A percentile compares a stretch with the other conserved stretches of the same genome.
phyloP scores from a whole-genome alignment of 2,113 vertebrate species.

The Oceanodroma tethys region DNA sequence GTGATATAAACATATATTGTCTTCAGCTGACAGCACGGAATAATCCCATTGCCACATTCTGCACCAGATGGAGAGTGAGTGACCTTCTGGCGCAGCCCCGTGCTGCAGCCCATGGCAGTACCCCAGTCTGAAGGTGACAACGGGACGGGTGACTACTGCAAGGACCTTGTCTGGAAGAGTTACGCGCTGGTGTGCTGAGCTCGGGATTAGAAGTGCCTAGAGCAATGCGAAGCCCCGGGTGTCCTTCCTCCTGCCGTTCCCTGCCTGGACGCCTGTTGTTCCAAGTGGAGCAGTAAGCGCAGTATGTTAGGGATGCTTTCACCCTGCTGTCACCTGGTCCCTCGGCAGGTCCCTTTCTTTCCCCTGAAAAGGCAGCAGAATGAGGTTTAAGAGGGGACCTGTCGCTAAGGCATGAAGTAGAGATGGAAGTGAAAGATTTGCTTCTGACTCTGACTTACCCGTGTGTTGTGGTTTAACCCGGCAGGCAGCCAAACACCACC shows the following conservation, averaged over 20 bases:
- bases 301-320: background rate
- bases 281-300: accelerated
- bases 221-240: accelerated
- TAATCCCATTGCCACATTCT: background rate
- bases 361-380: background rate
- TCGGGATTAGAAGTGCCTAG: accelerated
- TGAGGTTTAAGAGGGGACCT: background rate
- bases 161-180: accelerated
- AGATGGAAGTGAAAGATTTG: background rate
- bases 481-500: no score
- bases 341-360: background rate
- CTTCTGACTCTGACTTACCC: background rate
- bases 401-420: background rate
- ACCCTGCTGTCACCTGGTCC: background rate
- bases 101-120: background rate
- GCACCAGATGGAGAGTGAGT: background rate
- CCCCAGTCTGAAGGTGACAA: background rate
- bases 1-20: accelerated
- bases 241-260: background rate
- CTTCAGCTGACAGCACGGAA: accelerated
- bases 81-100: background rate
- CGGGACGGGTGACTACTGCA: accelerated
- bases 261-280: background rate
- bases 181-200: accelerated
- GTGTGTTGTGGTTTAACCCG: no score